Conservation (phyloP, 2,888 invertebrate genomes). For the Elgonia sp. region DNA sequence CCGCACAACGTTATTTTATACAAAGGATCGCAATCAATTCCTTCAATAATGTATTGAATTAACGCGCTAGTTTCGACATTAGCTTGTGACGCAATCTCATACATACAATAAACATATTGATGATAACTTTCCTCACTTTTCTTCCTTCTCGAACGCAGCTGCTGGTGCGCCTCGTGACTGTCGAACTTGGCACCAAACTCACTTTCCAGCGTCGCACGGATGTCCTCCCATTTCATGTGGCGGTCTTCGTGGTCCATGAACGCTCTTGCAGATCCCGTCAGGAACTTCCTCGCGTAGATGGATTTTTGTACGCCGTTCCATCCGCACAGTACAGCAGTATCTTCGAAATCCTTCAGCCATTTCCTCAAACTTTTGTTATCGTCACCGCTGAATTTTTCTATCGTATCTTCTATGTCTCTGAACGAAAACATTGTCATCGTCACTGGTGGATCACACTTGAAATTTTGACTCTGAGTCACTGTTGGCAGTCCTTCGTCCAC, state of each 20-base stretch:
- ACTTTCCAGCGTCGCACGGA: constrained; percentile 15
- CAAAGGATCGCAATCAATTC: neutral
- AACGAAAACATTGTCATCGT: constrained; percentile 42
- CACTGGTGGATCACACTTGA: too few relatives aligned
- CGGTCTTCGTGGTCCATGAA: constrained; percentile 59
- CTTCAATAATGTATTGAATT: neutral
- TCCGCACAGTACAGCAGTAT: constrained; percentile 28
- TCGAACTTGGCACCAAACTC: constrained; percentile 73
- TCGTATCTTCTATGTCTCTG: constrained; percentile 63
- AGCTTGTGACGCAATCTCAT: neutral
- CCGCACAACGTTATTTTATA: neutral
- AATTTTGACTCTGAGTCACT: too few relatives aligned
- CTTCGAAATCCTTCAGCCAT: constrained; percentile 51
- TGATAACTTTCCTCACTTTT: too few relatives aligned
- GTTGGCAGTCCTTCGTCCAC: too few relatives aligned
- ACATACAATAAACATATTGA: constrained; percentile 25
- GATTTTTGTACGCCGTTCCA: constrained; percentile 57
- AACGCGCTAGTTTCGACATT: neutral
- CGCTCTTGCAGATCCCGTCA: constrained; percentile 71
- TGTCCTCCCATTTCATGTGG: constrained; percentile 69
- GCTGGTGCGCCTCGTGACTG: constrained; percentile 69
- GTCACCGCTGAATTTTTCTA: constrained; percentile 37
- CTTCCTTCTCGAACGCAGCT: constrained; percentile 13
- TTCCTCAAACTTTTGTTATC: constrained; percentile 34
- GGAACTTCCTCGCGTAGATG: constrained; percentile 62